Evolutionary conservation across 1,140 invertebrate genomes (phyloP).

Genomic region (Andricus grossulariae): DNA sequence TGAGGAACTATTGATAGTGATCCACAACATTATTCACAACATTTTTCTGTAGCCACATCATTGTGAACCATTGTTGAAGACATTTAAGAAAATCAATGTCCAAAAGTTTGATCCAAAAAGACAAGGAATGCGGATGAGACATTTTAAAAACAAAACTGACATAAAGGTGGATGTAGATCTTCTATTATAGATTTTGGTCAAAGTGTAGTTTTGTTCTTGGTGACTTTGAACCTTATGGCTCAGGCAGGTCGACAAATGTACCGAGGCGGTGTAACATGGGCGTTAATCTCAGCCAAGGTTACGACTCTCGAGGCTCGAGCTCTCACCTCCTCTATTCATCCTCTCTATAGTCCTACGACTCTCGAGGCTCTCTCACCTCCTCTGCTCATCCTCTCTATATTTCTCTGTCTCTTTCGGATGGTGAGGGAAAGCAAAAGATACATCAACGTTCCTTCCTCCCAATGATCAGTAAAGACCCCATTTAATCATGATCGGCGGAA

Average conservation of each 20-base stretch:
- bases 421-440: neutral
- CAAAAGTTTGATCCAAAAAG: too few relatives aligned
- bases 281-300: constrained; percentile 60
- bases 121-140: too few relatives aligned
- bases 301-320: constrained; percentile 42
- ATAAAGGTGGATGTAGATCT: too few relatives aligned
- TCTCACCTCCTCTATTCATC: constrained; percentile 33
- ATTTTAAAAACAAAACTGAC: too few relatives aligned
- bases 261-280: constrained; percentile 53
- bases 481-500: constrained; percentile 44
- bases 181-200: too few relatives aligned
- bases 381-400: neutral
- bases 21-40: too few relatives aligned
- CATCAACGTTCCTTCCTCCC: neutral
- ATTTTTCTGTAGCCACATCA: too few relatives aligned
- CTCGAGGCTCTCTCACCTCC: constrained; percentile 38
- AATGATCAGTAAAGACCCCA: constrained; percentile 31
- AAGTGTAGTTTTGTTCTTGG: neutral
- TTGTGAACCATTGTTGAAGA: too few relatives aligned
- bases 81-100: too few relatives aligned
- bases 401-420: neutral
- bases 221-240: constrained; percentile 65
- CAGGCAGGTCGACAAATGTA: constrained; percentile 46
- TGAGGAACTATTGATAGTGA: too few relatives aligned
- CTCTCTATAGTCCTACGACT: constrained; percentile 32